phyloP scores from a whole-genome alignment of 1,140 invertebrate genomes.

The Drosophila aff. region DNA sequence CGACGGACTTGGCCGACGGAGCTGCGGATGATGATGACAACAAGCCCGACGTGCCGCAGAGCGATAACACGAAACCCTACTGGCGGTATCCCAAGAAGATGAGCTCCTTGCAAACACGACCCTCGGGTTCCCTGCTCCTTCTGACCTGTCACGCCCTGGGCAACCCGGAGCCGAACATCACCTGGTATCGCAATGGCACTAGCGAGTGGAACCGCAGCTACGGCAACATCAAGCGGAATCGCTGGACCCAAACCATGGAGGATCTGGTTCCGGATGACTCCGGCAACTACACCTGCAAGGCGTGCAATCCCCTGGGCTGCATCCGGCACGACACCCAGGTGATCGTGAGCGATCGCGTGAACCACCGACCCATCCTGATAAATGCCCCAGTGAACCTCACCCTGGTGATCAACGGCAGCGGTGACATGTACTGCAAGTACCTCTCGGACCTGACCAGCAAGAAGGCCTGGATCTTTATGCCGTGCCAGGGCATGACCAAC shows the following conservation, averaged over 20 bases:
- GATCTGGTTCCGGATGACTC: constrained; percentile 91
- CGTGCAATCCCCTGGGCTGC: constrained; percentile 92
- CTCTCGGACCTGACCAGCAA: constrained; percentile 75
- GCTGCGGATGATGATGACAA: constrained; percentile 50
- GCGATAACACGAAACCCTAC: constrained; percentile 30
- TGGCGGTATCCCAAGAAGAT: constrained; percentile 62
- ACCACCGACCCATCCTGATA: constrained; percentile 75
- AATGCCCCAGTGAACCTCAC: constrained; percentile 66
- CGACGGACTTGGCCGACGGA: constrained; percentile 15
- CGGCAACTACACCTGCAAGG: constrained; percentile 94
- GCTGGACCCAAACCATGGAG: constrained; percentile 90
- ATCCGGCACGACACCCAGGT: constrained; percentile 90
- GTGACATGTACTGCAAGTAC: constrained; percentile 72
- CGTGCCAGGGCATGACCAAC: constrained; percentile 48
- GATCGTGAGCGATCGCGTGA: constrained; percentile 76
- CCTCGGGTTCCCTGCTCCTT: constrained; percentile 89
- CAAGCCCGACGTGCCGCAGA: constrained; percentile 20
- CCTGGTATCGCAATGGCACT: constrained; percentile 91
- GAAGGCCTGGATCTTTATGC: constrained; percentile 70
- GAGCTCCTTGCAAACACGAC: constrained; percentile 86
- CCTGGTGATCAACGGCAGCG: constrained; percentile 63
- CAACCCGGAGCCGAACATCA: constrained; percentile 91
- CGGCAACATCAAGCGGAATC: constrained; percentile 84
- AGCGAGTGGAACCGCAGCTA: constrained; percentile 87
- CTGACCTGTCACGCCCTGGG: constrained; percentile 89